These are phyloP conservation scores for Drosophila fuyamai DNA, from an alignment of 1,140 invertebrate genomes.

Conservation along the genomic window DNA sequence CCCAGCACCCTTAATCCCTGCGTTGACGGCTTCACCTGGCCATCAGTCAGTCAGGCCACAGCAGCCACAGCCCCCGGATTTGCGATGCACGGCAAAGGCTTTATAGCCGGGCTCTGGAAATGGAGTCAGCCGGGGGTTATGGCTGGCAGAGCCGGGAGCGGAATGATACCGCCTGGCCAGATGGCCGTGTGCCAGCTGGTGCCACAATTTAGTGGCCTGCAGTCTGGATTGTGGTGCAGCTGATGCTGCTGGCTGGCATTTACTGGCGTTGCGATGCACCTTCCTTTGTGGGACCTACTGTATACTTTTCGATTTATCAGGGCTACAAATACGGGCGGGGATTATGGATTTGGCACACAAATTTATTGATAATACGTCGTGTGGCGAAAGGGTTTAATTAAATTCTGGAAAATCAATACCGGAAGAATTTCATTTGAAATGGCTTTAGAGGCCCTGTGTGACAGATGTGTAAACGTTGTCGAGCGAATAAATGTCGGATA, in stretches of 20 bases:
- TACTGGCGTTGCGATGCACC: slow-evolving; percentile 5
- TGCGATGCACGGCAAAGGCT: slow-evolving; percentile 50
- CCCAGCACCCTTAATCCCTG: slow-evolving; percentile 25
- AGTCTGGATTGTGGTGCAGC: slow-evolving; percentile 37
- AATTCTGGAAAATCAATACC: slow-evolving; percentile 41
- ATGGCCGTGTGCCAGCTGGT: slow-evolving; percentile 53
- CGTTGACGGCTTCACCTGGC: slow-evolving; percentile 47
- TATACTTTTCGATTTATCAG: slow-evolving; percentile 42
- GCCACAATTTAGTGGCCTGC: slow-evolving; percentile 72
- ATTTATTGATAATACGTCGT: slow-evolving; percentile 31
- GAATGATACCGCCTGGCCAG: slow-evolving; percentile 27
- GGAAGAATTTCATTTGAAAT: slow-evolving; percentile 15
- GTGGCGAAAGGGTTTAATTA: slow-evolving; percentile 24
- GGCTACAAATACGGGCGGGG: slow-evolving; percentile 28
- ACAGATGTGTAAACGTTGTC: slow-evolving; percentile 33
- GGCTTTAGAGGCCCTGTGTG: slow-evolving; percentile 7
- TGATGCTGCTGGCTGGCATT: slow-evolving; percentile 15
- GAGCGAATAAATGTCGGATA: slow-evolving; percentile 26
- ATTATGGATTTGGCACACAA: slow-evolving; percentile 47
- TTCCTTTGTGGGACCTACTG: slow-evolving; percentile 9
- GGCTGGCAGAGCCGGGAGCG: slow-evolving; percentile 12
- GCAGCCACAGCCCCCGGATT: slow-evolving; percentile 48
- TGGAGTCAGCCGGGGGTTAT: slow-evolving; percentile 8
- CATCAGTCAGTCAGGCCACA: slow-evolving; percentile 34
- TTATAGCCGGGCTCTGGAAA: slow-evolving; percentile 26